Base-by-base conservation (phyloP, 2,888 invertebrate species). In the Cryptocephalus moraei region DNA sequence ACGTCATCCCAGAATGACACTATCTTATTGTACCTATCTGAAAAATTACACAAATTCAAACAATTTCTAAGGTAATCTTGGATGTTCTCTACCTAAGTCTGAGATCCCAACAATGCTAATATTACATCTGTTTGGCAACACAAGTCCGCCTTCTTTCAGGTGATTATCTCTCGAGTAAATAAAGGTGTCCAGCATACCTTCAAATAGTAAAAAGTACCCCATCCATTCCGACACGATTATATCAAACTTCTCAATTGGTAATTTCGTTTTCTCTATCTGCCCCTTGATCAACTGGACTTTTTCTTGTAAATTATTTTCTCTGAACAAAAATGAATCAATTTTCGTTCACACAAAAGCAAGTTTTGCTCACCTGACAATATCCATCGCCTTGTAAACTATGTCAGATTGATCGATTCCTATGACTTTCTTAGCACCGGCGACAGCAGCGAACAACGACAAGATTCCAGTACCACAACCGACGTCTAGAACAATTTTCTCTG, bases 391-490 rank as follows among this genome's bases (percentile, higher is more conserved):
- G 63, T 91, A 91, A 52, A 97, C 86, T 52, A 99, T 91, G 60
- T 93, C 91, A 0, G 97, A 97, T 68, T 92, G 92, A 69, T 99
- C 99, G 55, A 99, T 82, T 57, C 92, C 96, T 64, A 89, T 85
- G 6, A 99, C 91, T 71, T 79, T 82, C 49, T 80, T 77, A 39
- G 97, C 97, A 31, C 95, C 96, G 14, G 95, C 92, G 63, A 89
- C 84, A 9, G 94, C 95, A 54, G 92, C 89, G 75, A 99, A 99
- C 91, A 99, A 94, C 10, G 95, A 95, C 22, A 99, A 74, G 57
- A 99, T 96, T 32, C 94, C 92, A 1, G 97, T 97, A 22, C 99
- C 99, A 71, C 96, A 96, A 33, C 99, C 99, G 47, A 99, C 83
- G 74, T 99, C 99, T 49, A 99, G 73, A 13, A 99, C 91, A 14